These are phyloP conservation scores for Eilema sororculum DNA, from an alignment of 2,888 invertebrate genomes.

Conservation along the genomic window DNA sequence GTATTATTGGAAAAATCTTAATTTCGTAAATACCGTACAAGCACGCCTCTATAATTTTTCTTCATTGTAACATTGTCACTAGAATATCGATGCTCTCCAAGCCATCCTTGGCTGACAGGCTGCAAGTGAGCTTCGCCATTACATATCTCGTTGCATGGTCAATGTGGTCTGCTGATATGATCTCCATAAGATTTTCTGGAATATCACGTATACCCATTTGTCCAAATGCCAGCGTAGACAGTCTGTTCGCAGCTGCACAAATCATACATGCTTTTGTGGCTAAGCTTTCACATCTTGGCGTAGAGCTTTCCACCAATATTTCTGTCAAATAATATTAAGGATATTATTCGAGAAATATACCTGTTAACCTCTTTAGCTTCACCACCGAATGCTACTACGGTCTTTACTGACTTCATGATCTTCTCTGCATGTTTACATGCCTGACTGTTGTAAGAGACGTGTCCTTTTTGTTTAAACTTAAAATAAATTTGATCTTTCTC, in stretches of 20 bases:
- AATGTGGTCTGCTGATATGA: constrained; percentile 28
- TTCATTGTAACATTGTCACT: too few species aligned
- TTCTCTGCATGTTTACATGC: not conserved
- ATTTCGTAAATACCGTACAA: too few species aligned
- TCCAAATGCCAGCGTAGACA: not conserved
- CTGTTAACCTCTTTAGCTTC: too few species aligned
- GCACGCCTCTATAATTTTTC: too few species aligned
- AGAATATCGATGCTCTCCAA: constrained; percentile 25
- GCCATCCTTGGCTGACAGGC: constrained; percentile 21
- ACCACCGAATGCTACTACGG: too few species aligned
- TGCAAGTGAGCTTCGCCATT: constrained; percentile 23
- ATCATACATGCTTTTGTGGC: not conserved
- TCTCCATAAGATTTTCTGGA: constrained; percentile 22
- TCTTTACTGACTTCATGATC: too few species aligned
- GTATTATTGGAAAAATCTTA: too few species aligned
- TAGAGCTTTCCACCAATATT: constrained; percentile 17
- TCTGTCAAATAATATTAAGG: not conserved
- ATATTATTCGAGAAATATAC: too few species aligned
- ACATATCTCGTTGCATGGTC: constrained; percentile 31
- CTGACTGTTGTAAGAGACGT: too few species aligned
- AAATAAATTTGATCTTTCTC: too few species aligned
- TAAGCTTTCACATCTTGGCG: constrained; percentile 21
- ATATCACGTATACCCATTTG: not conserved
- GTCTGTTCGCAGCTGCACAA: not conserved
- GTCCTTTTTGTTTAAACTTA: too few species aligned